Evolutionary conservation across 2,113 vertebrate species (phyloP).

Genomic region (Acrocephalus arundinaceus): DNA sequence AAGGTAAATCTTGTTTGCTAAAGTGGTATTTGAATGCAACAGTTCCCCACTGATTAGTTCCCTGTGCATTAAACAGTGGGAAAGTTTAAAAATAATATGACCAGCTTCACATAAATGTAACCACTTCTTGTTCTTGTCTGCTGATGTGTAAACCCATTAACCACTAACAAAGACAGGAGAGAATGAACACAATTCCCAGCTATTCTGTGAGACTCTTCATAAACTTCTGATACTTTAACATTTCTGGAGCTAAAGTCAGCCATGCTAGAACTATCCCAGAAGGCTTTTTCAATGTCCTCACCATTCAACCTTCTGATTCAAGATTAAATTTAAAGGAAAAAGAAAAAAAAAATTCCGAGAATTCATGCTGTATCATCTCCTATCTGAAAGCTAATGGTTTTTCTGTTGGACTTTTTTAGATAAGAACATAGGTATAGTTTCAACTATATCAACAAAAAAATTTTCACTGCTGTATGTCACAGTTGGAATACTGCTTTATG

Average conservation of each 20-base stretch:
- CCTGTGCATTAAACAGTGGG: background rate
- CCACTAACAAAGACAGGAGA: background rate
- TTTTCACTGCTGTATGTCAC: background rate
- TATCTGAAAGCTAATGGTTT: background rate
- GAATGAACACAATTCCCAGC: background rate
- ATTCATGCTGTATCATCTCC: background rate
- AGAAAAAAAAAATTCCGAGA: background rate
- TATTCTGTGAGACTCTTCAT: background rate
- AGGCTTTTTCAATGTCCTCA: background rate
- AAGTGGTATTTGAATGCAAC: background rate
- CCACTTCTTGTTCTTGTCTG: background rate
- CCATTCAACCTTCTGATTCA: background rate
- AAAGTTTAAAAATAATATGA: background rate
- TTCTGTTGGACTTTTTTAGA: background rate
- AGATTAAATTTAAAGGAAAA: background rate
- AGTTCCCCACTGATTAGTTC: background rate
- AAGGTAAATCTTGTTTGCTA: background rate
- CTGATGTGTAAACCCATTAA: background rate
- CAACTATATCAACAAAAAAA: background rate
- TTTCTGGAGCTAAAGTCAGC: background rate
- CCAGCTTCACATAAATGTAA: background rate
- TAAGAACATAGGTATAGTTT: background rate
- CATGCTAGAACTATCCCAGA: background rate
- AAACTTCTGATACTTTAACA: background rate
- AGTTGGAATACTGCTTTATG: background rate